Evolutionary conservation across 2,797 vertebrate genomes (phyloP), one percentile per base, ranked within the genome.

Genomic region (Thalassophryne amazonica): DNA sequence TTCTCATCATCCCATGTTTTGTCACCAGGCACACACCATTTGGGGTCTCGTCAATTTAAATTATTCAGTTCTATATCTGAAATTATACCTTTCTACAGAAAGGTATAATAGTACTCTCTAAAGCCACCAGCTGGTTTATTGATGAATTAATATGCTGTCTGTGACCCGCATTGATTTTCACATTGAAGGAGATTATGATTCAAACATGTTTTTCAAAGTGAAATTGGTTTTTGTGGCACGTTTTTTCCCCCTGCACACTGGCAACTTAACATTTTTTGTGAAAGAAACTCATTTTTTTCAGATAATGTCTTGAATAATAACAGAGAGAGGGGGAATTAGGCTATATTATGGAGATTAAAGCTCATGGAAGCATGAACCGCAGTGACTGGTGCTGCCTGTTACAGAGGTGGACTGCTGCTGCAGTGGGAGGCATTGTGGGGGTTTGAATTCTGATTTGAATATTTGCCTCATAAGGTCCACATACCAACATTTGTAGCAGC

Each of bases 321-420:
- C 50, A 25, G 46, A 53, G 35, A 41, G 47, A 47, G 41, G 28
- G 47, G 31, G 56, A 80, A 78, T 60, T 67, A 75, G 69, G 71
- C 69, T 52, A 75, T 73, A 82, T 79, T 78, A 73, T 40, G 60
- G 39, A 60, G 75, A 85, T 85, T 81, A 70, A 78, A 81, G 70
- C 31, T 53, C 42, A 49, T 36, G 15, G 35, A 68, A 36, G 60
- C 42, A 45, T 62, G 53, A 71, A 62, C 46, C 51, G 21, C 34
- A 33, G 50, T 16, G 33, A 47, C 57, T 39, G 66, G 37, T 70
- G 53, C 50, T 34, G 41, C 50, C 63, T 54, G 68, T 65, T 60
- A 43, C 32, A 45, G 58, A 64, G 48, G 53, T 46, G 20, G 61
- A 75, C 55, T 40, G 60, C 55, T 40, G 60, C 65, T 58, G 53